These are phyloP conservation scores for Artibeus jamaicensis DNA, from an alignment of 2,797 vertebrate genomes.

Conservation along the genomic window DNA sequence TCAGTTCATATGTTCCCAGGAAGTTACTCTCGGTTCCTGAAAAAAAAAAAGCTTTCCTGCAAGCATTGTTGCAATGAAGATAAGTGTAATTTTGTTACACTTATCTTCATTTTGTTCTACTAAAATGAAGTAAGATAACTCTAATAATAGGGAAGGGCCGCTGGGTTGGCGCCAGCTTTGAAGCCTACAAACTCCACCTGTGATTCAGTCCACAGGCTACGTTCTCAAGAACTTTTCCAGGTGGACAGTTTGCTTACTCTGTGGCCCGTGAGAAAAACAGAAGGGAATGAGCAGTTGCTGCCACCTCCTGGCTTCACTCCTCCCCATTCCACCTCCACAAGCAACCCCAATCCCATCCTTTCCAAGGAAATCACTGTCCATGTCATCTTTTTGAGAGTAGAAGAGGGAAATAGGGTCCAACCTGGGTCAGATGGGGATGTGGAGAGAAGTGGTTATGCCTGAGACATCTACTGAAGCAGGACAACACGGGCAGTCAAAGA, in stretches of 20 bases:
- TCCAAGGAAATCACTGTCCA: not conserved
- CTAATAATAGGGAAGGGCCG: not conserved
- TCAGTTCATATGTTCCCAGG: not conserved
- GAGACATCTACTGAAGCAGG: not conserved
- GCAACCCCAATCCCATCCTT: not conserved
- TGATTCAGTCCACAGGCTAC: not conserved
- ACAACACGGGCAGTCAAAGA: no score
- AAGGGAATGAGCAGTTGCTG: not conserved
- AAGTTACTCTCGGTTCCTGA: not conserved
- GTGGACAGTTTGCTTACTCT: not conserved
- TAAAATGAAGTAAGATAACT: not conserved
- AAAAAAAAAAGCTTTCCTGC: not conserved
- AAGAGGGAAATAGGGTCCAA: not conserved
- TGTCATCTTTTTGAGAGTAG: not conserved
- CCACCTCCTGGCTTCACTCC: not conserved
- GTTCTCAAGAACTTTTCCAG: not conserved
- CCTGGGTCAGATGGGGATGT: not conserved
- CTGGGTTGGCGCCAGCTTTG: not conserved
- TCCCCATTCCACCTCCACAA: not conserved
- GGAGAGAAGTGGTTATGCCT: not conserved
- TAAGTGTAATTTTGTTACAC: not conserved
- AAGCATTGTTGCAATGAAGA: not conserved
- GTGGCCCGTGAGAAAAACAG: not conserved
- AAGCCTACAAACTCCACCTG: not conserved
- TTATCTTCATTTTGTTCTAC: no score